These are phyloP conservation scores for Solea solea DNA, from an alignment of 2,113 vertebrate genomes.

Conservation along the genomic window DNA sequence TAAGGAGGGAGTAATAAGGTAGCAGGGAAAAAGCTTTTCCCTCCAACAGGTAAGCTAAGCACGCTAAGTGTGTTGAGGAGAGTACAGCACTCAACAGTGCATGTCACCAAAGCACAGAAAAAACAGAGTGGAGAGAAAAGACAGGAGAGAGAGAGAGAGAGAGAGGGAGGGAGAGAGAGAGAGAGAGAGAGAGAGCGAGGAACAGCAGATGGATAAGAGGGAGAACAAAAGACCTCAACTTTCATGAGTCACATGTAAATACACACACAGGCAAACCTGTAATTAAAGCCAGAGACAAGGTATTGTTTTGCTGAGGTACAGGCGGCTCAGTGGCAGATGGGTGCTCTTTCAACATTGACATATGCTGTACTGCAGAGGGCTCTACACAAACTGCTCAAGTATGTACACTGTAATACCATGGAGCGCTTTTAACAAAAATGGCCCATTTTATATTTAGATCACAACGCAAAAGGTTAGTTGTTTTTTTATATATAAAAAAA, in stretches of 20 bases:
- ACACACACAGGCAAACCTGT: conserved; percentile 82
- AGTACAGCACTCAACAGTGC: conserved; percentile 46
- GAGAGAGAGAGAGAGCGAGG: conserved; percentile 5
- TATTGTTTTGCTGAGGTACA: conserved; percentile 79
- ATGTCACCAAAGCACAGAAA: conserved; percentile 29
- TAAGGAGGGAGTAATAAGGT: conserved; percentile 4
- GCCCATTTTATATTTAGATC: conserved; percentile 19
- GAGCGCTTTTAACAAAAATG: conserved; percentile 16
- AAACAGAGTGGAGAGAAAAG: not conserved
- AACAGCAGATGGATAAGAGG: conserved; percentile 85
- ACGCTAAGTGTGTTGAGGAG: conserved; percentile 46
- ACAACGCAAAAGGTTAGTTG: not conserved
- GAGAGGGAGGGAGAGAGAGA: conserved; percentile 3
- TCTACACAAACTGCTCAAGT: conserved; percentile 69
- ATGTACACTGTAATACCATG: conserved; percentile 41
- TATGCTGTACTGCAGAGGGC: conserved; percentile 79
- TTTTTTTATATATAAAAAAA: not conserved
- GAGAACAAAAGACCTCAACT: conserved; percentile 88
- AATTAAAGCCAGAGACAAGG: conserved; percentile 82
- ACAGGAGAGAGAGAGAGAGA: conserved; percentile 26
- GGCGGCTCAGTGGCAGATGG: conserved; percentile 85
- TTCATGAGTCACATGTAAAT: conserved; percentile 61
- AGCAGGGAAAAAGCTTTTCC: conserved; percentile 43
- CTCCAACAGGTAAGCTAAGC: conserved; percentile 37
- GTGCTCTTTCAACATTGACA: conserved; percentile 81